Evolutionary conservation across 2,888 invertebrate species (phyloP).

Genomic region (Nesidiocoris tenuis): DNA sequence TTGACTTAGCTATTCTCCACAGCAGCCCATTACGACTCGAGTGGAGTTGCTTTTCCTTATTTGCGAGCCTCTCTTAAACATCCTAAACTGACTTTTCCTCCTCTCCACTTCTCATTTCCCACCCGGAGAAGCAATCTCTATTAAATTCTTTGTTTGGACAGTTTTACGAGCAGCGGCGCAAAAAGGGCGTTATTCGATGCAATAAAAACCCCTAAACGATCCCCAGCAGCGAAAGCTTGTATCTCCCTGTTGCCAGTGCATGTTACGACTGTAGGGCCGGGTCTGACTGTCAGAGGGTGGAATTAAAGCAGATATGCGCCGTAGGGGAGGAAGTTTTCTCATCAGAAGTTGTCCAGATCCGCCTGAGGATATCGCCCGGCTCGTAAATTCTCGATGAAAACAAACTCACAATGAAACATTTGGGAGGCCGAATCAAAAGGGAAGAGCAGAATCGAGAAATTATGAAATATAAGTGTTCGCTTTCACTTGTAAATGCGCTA

Average conservation of each 20-base stretch:
- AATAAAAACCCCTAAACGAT: constrained; percentile 29
- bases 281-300: neutral
- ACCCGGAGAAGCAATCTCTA: constrained; percentile 42
- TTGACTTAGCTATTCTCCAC: constrained; percentile 26
- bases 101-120: too few species aligned
- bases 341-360: neutral
- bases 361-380: neutral
- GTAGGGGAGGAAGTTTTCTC: neutral
- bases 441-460: too few species aligned
- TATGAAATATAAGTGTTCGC: too few species aligned
- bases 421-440: too few species aligned
- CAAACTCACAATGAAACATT: too few species aligned
- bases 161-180: constrained; percentile 18
- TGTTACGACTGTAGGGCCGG: neutral
- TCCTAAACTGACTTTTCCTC: constrained; percentile 44
- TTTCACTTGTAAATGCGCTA: too few species aligned
- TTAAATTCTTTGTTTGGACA: constrained; percentile 43
- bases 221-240: neutral
- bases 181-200: constrained; percentile 26
- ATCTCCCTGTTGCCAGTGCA: neutral
- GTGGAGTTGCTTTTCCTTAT: constrained; percentile 24
- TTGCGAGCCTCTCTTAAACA: constrained; percentile 40
- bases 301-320: neutral
- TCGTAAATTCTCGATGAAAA: neutral
- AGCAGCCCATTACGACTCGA: constrained; percentile 40